A percentile compares a stretch with the other conserved stretches of the same genome.
Evolutionary conservation across 2,797 vertebrate species (phyloP).

Genomic region (Dermochelys coriacea): DNA sequence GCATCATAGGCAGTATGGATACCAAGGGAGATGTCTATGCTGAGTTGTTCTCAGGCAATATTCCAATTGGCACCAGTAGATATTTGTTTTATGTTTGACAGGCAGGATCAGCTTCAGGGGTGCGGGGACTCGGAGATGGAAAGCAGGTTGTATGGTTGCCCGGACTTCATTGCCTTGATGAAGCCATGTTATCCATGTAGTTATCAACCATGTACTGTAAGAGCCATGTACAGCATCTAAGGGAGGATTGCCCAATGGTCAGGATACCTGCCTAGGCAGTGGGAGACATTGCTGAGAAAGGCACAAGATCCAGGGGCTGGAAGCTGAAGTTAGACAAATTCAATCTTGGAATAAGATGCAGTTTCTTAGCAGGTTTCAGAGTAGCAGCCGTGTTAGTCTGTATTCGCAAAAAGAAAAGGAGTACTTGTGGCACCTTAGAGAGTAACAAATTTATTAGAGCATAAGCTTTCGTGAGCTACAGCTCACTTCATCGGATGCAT

Average conservation of each 20-base stretch:
- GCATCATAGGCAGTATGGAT: slow-evolving; percentile 36
- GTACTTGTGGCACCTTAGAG: too few relatives aligned
- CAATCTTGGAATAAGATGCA: not conserved
- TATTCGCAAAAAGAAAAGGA: too few relatives aligned
- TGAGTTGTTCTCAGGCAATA: not conserved
- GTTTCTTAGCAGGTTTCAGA: too few relatives aligned
- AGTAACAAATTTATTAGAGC: too few relatives aligned
- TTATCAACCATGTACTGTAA: not conserved
- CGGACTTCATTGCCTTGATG: not conserved
- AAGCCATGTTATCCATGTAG: not conserved
- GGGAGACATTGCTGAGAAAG: too few relatives aligned
- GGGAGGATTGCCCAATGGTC: not conserved
- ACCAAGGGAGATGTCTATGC: slow-evolving; percentile 5
- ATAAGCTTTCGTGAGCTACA: too few relatives aligned
- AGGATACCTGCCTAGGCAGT: not conserved
- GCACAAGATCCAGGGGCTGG: too few relatives aligned
- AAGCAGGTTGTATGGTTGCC: not conserved
- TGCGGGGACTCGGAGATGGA: not conserved
- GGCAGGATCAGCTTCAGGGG: slow-evolving; percentile 7
- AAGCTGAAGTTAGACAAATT: not conserved
- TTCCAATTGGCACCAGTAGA: slow-evolving; percentile 15
- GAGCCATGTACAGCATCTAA: not conserved
- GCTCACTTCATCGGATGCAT: too few relatives aligned
- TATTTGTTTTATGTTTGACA: not conserved
- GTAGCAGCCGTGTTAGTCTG: too few relatives aligned